A percentile compares a stretch with the other conserved stretches of the same genome.
Evolutionary conservation across 2,888 invertebrate species (phyloP).

Genomic region (Plebejus melissa): DNA sequence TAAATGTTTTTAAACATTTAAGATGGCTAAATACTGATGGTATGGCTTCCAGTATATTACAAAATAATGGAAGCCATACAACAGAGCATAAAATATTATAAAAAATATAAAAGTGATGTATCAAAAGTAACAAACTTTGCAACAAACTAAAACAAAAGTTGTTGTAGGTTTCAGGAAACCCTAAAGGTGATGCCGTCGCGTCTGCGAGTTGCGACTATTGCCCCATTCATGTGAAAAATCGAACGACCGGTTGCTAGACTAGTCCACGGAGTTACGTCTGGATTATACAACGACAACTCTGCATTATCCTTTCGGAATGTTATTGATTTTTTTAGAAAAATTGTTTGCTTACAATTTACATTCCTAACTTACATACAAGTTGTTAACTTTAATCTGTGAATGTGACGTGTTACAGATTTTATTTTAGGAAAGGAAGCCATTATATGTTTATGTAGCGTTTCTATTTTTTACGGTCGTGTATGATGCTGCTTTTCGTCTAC

Average conservation of each 20-base stretch:
- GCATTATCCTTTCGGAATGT: conserved; percentile 6
- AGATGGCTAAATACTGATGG: no score
- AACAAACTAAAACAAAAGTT: conserved; percentile 57
- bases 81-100: conserved; percentile 24
- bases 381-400: not conserved
- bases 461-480: conserved; percentile 7
- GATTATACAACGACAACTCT: conserved; percentile 3
- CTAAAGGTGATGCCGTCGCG: conserved; percentile 52
- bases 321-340: conserved; percentile 14
- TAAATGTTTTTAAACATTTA: no score
- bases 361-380: not conserved
- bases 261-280: conserved; percentile 29
- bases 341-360: not conserved
- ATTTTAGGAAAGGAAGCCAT: not conserved
- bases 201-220: conserved; percentile 41
- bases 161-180: conserved; percentile 70
- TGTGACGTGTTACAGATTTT: not conserved
- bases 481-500: conserved; percentile 4
- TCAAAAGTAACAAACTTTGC: conserved; percentile 44
- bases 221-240: conserved; percentile 41
- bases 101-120: conserved; percentile 30
- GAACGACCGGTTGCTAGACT: conserved; percentile 36
- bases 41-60: no score
- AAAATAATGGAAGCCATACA: not conserved
- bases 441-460: not conserved